Conservation (phyloP, 2,113 vertebrate species). For the Lipotes vexillifer region DNA sequence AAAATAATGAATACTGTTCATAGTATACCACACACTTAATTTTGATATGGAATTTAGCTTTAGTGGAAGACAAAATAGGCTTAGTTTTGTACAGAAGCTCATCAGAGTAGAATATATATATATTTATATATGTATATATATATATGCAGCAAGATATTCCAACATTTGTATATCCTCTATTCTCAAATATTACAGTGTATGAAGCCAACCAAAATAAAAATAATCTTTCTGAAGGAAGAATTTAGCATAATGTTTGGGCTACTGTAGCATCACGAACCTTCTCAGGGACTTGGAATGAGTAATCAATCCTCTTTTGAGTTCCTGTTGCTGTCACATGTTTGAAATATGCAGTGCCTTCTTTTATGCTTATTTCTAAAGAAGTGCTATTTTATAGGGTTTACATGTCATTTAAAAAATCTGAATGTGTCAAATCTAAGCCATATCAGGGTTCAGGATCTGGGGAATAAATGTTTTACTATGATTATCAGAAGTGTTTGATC, state of each 20-base stretch:
- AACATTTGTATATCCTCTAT: neutral
- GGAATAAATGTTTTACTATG: neutral
- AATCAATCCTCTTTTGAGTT: neutral
- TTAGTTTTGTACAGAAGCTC: constrained; percentile 17
- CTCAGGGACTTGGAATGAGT: neutral
- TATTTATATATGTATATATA: neutral
- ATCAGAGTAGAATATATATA: neutral
- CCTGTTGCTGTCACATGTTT: neutral
- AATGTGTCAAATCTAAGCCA: neutral
- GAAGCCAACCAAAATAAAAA: constrained; percentile 38
- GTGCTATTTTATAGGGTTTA: neutral
- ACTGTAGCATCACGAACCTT: neutral
- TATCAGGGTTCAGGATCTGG: neutral
- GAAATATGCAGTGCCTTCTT: neutral
- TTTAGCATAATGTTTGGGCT: neutral
- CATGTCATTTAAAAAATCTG: neutral
- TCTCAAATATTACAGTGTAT: neutral
- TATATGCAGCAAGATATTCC: neutral
- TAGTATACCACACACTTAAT: neutral
- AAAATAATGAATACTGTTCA: neutral
- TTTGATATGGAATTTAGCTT: neutral
- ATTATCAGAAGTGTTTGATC: neutral
- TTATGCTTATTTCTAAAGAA: constrained; percentile 17
- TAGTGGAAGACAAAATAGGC: neutral
- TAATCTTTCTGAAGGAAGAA: neutral